phyloP scores from a whole-genome alignment of 1,140 invertebrate genomes.

The Heliconius hewitsoni region DNA sequence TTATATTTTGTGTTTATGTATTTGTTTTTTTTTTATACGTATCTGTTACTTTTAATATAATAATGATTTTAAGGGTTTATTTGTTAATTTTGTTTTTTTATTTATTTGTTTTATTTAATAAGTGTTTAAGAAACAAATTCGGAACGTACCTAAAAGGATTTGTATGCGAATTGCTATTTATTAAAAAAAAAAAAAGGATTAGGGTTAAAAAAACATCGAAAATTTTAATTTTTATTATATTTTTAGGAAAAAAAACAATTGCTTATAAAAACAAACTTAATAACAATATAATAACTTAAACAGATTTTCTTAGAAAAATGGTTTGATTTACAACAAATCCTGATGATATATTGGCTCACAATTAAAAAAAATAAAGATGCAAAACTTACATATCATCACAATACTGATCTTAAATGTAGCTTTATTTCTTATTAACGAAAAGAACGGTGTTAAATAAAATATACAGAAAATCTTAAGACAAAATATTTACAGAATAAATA shows the following conservation, averaged over 20 bases:
- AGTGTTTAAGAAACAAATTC: background rate
- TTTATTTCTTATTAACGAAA: background rate
- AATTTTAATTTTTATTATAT: too few species aligned
- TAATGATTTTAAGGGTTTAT: background rate
- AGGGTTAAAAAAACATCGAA: background rate
- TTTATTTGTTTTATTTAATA: background rate
- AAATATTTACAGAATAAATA: background rate
- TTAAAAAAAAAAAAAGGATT: background rate
- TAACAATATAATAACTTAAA: background rate
- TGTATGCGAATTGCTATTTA: background rate
- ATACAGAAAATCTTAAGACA: background rate
- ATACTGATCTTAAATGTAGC: background rate
- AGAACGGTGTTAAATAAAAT: background rate
- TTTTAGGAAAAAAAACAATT: background rate
- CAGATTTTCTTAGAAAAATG: background rate
- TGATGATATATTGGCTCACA: background rate
- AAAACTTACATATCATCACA: background rate
- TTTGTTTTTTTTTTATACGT: background rate
- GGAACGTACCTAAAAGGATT: background rate
- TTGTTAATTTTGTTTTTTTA: background rate
- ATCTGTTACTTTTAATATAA: background rate
- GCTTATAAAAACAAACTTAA: background rate
- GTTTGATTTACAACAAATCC: background rate
- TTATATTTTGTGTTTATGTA: constrained; percentile 1
- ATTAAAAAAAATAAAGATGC: background rate